Percentiles rank a stretch among this genome's conserved stretches.
Evolutionary conservation across 1,140 invertebrate species (phyloP).

Genomic region (Whitmania pigra): DNA sequence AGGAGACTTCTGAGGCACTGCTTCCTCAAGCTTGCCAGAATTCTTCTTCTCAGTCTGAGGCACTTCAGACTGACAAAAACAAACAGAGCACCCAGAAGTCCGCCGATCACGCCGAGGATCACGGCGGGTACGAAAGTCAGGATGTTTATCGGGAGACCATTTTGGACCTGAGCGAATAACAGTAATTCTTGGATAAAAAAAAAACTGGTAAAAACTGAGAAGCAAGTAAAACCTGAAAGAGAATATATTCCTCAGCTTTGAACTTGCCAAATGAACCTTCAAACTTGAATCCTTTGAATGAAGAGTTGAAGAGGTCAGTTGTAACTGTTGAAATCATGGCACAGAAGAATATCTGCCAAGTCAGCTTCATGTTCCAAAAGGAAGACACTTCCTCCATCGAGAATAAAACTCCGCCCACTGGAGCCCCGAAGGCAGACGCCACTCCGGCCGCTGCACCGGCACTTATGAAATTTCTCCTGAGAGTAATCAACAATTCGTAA

Average conservation of each 20-base stretch:
- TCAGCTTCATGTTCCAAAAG: constrained; percentile 42
- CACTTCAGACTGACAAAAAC: constrained; percentile 76
- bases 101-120: constrained; percentile 45
- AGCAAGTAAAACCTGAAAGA: constrained; percentile 29
- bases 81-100: constrained; percentile 72
- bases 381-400: constrained; percentile 73
- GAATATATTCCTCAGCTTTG: constrained; percentile 38
- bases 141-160: constrained; percentile 38
- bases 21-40: constrained; percentile 26
- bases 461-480: constrained; percentile 94
- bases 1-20: constrained; percentile 31
- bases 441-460: constrained; percentile 89
- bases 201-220: no score
- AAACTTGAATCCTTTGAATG: constrained; percentile 39
- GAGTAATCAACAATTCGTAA: constrained; percentile 52
- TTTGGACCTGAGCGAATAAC: constrained; percentile 29
- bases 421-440: constrained; percentile 88
- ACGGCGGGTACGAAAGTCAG: constrained; percentile 35
- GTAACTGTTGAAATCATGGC: constrained; percentile 44
- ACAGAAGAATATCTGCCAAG: constrained; percentile 46
- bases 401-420: constrained; percentile 91
- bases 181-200: no score
- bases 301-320: constrained; percentile 43
- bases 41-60: constrained; percentile 37
- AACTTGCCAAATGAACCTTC: constrained; percentile 41